phyloP scores from a whole-genome alignment of 2,113 vertebrate genomes.

The Pantherophis guttatus region DNA sequence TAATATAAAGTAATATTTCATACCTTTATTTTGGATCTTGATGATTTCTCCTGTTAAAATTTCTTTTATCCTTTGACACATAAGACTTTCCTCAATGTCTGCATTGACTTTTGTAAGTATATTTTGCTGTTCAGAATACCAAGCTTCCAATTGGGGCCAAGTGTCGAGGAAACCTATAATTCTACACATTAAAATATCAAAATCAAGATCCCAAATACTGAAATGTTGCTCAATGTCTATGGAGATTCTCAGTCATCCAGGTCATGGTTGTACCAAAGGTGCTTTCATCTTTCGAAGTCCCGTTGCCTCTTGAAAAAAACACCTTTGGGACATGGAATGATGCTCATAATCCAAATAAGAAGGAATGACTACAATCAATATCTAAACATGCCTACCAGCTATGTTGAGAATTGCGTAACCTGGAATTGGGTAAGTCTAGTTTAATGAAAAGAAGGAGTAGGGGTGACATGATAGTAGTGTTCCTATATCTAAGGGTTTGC shows the following conservation, averaged over 20 bases:
- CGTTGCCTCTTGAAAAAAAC: no score
- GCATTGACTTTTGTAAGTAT: constrained; percentile 81
- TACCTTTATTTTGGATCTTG: constrained; percentile 74
- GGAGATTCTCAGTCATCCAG: no score
- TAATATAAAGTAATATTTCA: constrained; percentile 18
- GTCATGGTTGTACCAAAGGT: no score
- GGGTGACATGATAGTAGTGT: background rate
- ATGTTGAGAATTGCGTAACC: background rate
- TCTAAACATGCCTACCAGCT: background rate
- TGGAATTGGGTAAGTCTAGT: background rate
- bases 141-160: constrained; percentile 83
- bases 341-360: background rate
- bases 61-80: constrained; percentile 75
- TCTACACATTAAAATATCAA: constrained; percentile 63
- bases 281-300: no score
- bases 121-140: constrained; percentile 78
- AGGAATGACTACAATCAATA: background rate
- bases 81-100: constrained; percentile 67
- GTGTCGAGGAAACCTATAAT: constrained; percentile 80
- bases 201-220: background rate
- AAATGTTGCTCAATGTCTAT: background rate
- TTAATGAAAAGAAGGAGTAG: background rate
- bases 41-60: constrained; percentile 65
- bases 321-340: background rate
- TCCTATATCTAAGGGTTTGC: background rate